Evolutionary conservation across 2,888 invertebrate species (phyloP).

Genomic region (Spisula subtruncata): DNA sequence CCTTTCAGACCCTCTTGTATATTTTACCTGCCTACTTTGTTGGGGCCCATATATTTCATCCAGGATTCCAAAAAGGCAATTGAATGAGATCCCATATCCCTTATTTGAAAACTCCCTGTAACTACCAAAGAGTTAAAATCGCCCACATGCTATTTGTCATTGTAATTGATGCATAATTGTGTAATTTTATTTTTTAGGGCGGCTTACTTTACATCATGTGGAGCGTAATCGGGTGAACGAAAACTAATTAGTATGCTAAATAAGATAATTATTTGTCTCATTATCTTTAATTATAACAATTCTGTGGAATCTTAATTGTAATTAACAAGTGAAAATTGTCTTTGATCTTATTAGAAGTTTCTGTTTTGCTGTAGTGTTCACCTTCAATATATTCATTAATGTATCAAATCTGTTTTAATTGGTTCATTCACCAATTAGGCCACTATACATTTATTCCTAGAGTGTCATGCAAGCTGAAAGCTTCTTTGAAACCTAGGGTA

Average conservation of each 20-base stretch:
- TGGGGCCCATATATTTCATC: no score
- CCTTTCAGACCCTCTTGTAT: no score
- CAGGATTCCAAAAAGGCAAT: no score
- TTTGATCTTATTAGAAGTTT: neutral
- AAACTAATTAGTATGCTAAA: neutral
- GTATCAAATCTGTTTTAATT: neutral
- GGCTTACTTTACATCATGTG: neutral
- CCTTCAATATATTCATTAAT: neutral
- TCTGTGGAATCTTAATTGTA: neutral
- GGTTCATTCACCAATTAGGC: neutral
- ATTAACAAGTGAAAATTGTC: neutral
- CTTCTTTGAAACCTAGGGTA: no score
- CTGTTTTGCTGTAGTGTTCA: neutral
- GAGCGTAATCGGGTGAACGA: neutral
- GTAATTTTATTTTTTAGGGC: neutral
- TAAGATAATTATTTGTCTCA: constrained; percentile 5
- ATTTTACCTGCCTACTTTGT: no score
- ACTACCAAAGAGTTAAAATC: no score
- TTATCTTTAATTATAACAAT: neutral
- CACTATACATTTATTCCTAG: no score
- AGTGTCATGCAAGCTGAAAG: no score
- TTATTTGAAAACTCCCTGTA: no score
- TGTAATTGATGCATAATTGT: neutral
- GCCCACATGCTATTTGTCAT: neutral
- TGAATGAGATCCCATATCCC: no score